Base-by-base conservation (phyloP, 2,113 vertebrate species). In the Heliornis fulica region DNA sequence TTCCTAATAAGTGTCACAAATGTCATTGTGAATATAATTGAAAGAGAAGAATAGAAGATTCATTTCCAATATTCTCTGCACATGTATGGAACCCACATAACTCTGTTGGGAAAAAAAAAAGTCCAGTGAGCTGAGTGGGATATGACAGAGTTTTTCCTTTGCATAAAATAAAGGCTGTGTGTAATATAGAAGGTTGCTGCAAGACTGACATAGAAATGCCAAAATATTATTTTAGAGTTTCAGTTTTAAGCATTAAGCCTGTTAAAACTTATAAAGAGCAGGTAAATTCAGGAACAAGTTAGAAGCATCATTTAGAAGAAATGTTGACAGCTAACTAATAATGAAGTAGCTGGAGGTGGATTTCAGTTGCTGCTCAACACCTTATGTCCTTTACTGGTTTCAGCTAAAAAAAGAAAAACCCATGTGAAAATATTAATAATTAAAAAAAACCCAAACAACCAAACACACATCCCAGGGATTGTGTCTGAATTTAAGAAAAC, bases 391-490 rank as follows among this genome's bases (percentile, higher is more conserved):
- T 50, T 57, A 74, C 9, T 45, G 5, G 11, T 65, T 21, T 56
- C 29, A 41, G 20, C 3, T 18, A 48, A 61, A 72, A 59, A 53
- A n/a, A 41, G 29, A 41, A 15, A 32, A 12, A 14, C 43, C 15
- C 23, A 60, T 5, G 5, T 19, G 3, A 69, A 3, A 50, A 53
- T 45, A 45, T 19, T 4, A n/a, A n/a, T 41, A 13, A 29, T 10
- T 68, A 70, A 5, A 34, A 17, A 16, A 54, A 9, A 4, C 15
- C 15, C 9, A 7, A 11, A 9, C 20, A 69, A 45, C 10, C 56
- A 57, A 32, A 1, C 8, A 14, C 23, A 46, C 46, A 46, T 0
- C 1, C 10, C 4, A 15, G 68, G 7, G 3, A 38, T 11, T 54
- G 15, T 31, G 34, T 18, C 23, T 23, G 34, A 17, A 57, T 3